phyloP scores from a whole-genome alignment of 2,797 vertebrate genomes.

The Rachycentron canadum region DNA sequence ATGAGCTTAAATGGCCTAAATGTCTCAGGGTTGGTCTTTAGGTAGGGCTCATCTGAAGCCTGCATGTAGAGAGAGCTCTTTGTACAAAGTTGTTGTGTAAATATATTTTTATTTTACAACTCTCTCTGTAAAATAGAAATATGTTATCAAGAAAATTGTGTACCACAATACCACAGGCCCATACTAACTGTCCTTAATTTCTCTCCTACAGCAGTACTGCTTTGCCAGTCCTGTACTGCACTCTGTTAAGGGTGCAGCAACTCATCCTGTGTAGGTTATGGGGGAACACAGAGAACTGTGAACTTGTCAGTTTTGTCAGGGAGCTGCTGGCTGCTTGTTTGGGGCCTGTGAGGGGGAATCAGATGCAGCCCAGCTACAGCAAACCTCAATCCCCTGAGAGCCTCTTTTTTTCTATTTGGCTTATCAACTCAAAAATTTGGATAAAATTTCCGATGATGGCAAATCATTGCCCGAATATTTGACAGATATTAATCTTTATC shows the following conservation, averaged over 20 bases:
- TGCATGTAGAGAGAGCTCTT: constrained; percentile 89
- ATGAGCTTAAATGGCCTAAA: constrained; percentile 47
- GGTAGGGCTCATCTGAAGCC: constrained; percentile 69
- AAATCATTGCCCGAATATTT: constrained; percentile 32
- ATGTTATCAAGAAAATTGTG: constrained; percentile 90
- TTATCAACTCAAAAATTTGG: constrained; percentile 14
- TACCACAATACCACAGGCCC: constrained; percentile 99
- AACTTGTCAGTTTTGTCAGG: constrained; percentile 88
- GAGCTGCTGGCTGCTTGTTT: constrained; percentile 76
- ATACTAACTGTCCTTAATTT: constrained; percentile 99
- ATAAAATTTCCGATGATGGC: constrained; percentile 10
- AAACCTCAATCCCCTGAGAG: constrained; percentile 49
- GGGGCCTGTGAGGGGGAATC: constrained; percentile 74
- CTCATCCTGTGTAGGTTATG: constrained; percentile 99
- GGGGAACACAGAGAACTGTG: constrained; percentile 93
- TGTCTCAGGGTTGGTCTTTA: constrained; percentile 41
- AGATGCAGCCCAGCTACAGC: constrained; percentile 71
- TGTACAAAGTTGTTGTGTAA: constrained; percentile 92
- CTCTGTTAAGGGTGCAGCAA: constrained; percentile 99
- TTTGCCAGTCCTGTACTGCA: constrained; percentile 99
- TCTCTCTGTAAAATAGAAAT: constrained; percentile 87
- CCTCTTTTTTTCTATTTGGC: constrained; percentile 48
- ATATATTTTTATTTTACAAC: constrained; percentile 89
- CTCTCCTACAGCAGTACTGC: constrained; percentile 99
- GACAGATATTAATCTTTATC: constrained; percentile 21